Conservation (phyloP, 2,888 invertebrate genomes). For the Idaea biselata region DNA sequence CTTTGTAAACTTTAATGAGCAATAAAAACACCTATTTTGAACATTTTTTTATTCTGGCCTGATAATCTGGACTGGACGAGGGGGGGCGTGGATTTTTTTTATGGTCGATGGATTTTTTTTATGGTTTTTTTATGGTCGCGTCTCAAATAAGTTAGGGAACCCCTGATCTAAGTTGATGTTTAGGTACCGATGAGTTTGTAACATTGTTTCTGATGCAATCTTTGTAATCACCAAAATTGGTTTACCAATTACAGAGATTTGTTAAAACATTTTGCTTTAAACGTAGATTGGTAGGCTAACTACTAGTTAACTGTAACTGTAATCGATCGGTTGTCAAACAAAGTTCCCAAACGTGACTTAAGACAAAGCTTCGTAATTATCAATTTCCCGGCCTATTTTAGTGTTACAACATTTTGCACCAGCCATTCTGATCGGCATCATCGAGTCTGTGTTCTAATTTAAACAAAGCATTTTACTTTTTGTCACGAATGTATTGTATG, state of each 20-base stretch:
- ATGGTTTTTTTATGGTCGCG: too few relatives aligned
- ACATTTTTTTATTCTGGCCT: too few relatives aligned
- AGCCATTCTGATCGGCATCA: conserved; percentile 17
- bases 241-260: not conserved
- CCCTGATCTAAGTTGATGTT: too few relatives aligned
- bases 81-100: too few relatives aligned
- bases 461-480: conserved; percentile 38
- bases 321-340: conserved; percentile 52
- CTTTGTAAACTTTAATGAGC: too few relatives aligned
- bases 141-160: too few relatives aligned
- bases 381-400: conserved; percentile 44
- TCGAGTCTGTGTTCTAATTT: conserved; percentile 33
- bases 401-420: conserved; percentile 47
- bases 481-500: conserved; percentile 6
- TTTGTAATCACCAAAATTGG: not conserved
- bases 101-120: too few relatives aligned
- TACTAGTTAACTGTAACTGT: conserved; percentile 13
- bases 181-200: too few relatives aligned
- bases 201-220: too few relatives aligned
- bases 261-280: conserved; percentile 6
- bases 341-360: conserved; percentile 54
- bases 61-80: too few relatives aligned
- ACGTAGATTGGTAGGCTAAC: conserved; percentile 7
- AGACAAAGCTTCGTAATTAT: conserved; percentile 56
- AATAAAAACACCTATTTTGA: too few relatives aligned